Percentiles rank a stretch among this genome's conserved stretches.
phyloP scores from a whole-genome alignment of 2,797 vertebrate genomes.

The Poecile montanus region DNA sequence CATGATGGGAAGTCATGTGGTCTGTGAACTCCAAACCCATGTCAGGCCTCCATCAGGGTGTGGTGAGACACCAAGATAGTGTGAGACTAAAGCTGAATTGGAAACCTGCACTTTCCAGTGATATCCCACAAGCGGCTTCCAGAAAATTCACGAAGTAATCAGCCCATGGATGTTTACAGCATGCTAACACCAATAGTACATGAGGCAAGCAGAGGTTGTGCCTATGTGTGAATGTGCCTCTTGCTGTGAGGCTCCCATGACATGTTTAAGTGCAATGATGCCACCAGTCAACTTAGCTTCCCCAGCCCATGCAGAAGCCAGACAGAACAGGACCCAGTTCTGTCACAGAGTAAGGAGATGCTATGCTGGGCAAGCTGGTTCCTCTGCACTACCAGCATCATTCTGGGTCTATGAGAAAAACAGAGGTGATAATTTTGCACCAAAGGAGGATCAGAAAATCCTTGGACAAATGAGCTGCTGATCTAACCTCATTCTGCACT shows the following conservation, averaged over 20 bases:
- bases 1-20: not conserved
- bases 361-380: not conserved
- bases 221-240: fast-evolving
- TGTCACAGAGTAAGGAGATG: not conserved
- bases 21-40: not conserved
- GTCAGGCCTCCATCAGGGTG: not conserved
- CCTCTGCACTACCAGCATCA: not conserved
- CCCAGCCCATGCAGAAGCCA: not conserved
- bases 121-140: not conserved
- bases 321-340: not conserved
- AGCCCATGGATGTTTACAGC: not conserved
- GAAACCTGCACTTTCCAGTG: not conserved
- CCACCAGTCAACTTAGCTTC: not conserved
- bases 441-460: not conserved
- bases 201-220: not conserved
- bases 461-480: not conserved
- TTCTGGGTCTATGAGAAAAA: not conserved
- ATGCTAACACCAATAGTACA: not conserved
- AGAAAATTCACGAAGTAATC: not conserved
- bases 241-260: not conserved
- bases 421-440: not conserved
- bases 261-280: not conserved
- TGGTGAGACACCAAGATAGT: not conserved
- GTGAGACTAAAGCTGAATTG: not conserved
- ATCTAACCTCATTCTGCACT: not conserved